Conservation (phyloP, 2,113 vertebrate genomes). For the Ibidorhyncha struthersii region DNA sequence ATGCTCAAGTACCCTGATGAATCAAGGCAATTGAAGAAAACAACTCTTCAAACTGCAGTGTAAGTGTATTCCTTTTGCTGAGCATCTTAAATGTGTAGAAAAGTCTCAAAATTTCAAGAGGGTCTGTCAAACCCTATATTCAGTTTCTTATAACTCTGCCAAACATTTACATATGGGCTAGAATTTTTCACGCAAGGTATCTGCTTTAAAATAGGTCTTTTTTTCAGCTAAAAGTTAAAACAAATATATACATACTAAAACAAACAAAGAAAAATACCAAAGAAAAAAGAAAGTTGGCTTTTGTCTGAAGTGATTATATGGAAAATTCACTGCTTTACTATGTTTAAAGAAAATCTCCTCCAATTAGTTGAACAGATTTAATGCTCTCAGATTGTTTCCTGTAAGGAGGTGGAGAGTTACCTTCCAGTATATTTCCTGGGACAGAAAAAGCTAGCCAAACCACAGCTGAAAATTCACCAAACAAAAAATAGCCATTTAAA, state of each 20-base stretch:
- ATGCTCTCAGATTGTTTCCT: not conserved
- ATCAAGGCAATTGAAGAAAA: not conserved
- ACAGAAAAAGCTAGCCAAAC: not conserved
- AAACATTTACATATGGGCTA: not conserved
- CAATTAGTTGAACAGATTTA: not conserved
- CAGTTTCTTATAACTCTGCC: not conserved
- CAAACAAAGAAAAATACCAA: not conserved
- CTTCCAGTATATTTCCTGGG: not conserved
- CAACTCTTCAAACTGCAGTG: not conserved
- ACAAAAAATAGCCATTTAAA: not conserved
- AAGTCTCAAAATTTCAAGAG: not conserved
- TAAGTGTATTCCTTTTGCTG: not conserved
- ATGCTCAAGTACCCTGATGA: not conserved
- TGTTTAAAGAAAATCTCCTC: not conserved
- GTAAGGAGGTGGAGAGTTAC: not conserved
- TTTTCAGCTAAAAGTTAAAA: not conserved
- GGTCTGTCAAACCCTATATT: not conserved
- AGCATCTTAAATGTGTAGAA: not conserved
- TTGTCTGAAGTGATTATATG: not conserved
- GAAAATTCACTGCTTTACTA: not conserved
- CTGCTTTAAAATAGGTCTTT: not conserved
- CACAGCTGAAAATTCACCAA: not conserved
- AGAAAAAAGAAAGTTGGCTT: not conserved
- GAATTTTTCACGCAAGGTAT: not conserved
- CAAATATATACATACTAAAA: not conserved